Percentiles rank a stretch among this genome's conserved stretches.
These are phyloP conservation scores for Cybosia mesomella DNA, from an alignment of 2,888 invertebrate species.

Conservation along the genomic window DNA sequence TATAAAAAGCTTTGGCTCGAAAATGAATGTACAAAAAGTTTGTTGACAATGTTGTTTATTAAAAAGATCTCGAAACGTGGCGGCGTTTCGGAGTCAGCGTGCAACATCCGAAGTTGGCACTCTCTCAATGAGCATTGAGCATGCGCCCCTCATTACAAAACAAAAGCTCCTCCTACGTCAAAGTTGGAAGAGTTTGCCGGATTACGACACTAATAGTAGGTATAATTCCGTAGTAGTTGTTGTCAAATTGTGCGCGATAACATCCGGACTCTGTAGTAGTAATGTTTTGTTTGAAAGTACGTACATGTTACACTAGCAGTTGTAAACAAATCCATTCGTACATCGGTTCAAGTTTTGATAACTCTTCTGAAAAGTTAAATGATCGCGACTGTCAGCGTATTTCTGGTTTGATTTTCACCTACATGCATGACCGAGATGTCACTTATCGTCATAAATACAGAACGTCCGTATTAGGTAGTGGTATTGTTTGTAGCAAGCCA, in stretches of 20 bases:
- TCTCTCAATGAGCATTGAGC: constrained; percentile 53
- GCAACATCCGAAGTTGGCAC: constrained; percentile 56
- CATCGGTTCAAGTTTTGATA: background rate
- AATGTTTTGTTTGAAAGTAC: constrained; percentile 26
- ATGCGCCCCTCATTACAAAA: constrained; percentile 46
- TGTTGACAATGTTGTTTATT: constrained; percentile 40
- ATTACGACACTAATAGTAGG: constrained; percentile 42
- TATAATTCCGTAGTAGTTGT: constrained; percentile 36
- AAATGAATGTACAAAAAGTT: constrained; percentile 12
- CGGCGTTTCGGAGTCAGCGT: constrained; percentile 21
- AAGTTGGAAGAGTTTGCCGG: constrained; percentile 46
- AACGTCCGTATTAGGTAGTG: too few species aligned
- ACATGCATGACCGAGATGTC: too few species aligned
- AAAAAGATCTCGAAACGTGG: constrained; percentile 24
- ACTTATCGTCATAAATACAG: too few species aligned
- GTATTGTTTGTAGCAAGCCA: too few species aligned
- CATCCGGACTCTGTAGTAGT: constrained; percentile 25
- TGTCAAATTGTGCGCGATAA: constrained; percentile 37
- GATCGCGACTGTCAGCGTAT: background rate
- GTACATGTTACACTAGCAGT: background rate
- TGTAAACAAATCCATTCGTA: constrained; percentile 1
- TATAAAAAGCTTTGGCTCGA: background rate
- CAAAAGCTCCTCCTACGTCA: constrained; percentile 47
- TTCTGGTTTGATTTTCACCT: background rate
- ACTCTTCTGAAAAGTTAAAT: background rate